phyloP scores from a whole-genome alignment of 1,140 invertebrate genomes.

The Thalassaphorura encarpata region DNA sequence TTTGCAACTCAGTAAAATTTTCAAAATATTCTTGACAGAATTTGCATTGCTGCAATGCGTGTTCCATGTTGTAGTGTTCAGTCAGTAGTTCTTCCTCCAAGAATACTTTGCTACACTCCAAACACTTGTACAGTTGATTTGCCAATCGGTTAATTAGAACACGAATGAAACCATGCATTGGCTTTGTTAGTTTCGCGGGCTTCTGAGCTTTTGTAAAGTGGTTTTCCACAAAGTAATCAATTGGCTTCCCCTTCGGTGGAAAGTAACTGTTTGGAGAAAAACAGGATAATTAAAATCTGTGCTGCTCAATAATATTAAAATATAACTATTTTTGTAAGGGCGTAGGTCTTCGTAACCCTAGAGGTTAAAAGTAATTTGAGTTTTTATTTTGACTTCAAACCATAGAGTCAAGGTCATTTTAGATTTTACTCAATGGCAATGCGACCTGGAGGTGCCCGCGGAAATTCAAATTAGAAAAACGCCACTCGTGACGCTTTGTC shows the following conservation, averaged over 20 bases:
- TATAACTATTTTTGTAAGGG: too few species aligned
- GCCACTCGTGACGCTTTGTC: too few species aligned
- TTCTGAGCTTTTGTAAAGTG: neutral
- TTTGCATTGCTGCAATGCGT: neutral
- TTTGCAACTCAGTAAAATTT: neutral
- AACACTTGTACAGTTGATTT: neutral
- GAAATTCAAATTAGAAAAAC: too few species aligned
- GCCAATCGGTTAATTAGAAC: neutral
- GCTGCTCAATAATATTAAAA: neutral
- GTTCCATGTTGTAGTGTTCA: neutral
- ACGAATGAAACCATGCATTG: neutral
- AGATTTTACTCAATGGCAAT: too few species aligned
- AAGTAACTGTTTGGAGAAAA: neutral
- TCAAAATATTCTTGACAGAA: neutral
- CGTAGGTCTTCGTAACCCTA: too few species aligned
- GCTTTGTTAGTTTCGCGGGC: neutral
- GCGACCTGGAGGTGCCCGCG: too few species aligned
- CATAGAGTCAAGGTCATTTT: too few species aligned
- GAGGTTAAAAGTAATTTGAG: too few species aligned
- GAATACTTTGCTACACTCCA: neutral
- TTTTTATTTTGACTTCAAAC: too few species aligned
- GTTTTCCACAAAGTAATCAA: neutral
- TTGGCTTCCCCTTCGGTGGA: neutral
- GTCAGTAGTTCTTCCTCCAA: neutral
- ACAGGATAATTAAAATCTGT: neutral